Conservation (phyloP, 2,888 invertebrate genomes). For the Drepanosiphum platanoidis region DNA sequence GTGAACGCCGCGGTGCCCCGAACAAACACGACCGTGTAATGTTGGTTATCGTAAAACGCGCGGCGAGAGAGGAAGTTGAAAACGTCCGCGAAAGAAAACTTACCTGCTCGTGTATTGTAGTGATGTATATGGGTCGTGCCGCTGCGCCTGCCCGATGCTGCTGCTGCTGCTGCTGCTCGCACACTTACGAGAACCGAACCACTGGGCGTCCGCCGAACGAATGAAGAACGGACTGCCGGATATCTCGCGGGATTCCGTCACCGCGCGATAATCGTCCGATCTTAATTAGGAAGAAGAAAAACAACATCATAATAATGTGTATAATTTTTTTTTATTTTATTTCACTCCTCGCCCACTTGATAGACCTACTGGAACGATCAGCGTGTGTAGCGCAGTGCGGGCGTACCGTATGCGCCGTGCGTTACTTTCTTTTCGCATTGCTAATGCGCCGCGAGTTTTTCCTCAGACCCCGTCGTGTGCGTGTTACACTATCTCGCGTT, state of each 20-base stretch:
- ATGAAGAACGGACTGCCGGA: not conserved
- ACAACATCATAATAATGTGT: not conserved
- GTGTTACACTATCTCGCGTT: constrained; percentile 21
- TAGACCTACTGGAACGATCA: constrained; percentile 57
- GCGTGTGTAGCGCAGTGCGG: not conserved
- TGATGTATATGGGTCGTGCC: not conserved
- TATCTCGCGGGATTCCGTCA: not conserved
- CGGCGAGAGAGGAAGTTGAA: too few species aligned
- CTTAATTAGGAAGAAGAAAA: constrained; percentile 38
- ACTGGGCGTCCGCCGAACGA: constrained; percentile 17
- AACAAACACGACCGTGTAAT: too few species aligned
- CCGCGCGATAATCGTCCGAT: not conserved
- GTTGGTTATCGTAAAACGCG: not conserved
- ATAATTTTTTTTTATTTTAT: constrained; percentile 29
- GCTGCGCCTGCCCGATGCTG: not conserved
- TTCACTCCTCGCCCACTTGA: constrained; percentile 51
- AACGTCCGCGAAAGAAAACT: not conserved
- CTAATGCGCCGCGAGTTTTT: constrained; percentile 37
- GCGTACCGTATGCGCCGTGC: not conserved
- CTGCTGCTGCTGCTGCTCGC: not conserved
- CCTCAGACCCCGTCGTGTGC: not conserved
- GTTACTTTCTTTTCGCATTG: constrained; percentile 58
- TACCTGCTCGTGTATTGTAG: not conserved
- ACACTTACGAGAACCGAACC: constrained; percentile 4
- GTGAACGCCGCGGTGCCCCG: too few species aligned